Evolutionary conservation across 2,888 invertebrate genomes (phyloP), one percentile per base, ranked within the genome.

Genomic region (Gisinianus flammeolus): DNA sequence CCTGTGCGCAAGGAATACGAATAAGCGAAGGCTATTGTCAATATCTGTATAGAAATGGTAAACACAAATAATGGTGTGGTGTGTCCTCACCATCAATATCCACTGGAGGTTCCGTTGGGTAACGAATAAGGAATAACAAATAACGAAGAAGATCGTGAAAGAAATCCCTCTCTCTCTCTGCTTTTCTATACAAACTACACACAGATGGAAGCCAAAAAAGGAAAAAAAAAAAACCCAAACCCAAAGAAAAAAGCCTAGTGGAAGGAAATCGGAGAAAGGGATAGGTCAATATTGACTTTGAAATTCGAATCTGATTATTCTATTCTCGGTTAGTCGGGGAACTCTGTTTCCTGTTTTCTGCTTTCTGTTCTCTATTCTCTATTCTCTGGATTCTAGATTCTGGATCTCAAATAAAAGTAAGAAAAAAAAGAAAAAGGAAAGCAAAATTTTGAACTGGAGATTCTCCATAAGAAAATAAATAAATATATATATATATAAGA

Each of bases 281-380:
- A 67, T 67, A 67, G 67, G 67, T 67, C 67, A 67, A 67, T 67
- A 67, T 67, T 67, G 67, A 67, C 67, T 67, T 31, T 31, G 67
- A 62, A 62, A 62, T 62, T 62, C 62, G 26, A 26, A 62, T 62
- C 62, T 62, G 62, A 62, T 62, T 62, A 62, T 28, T 62, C 62
- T 62, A 62, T 28, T 22, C 62, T 26, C 28, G 12, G 26, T 22
- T 6, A 44, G 44, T 44, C 44, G 16, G n/a, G n/a, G n/a, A n/a
- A n/a, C n/a, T n/a, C n/a, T n/a, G n/a, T n/a, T n/a, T n/a, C 19
- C 44, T 44, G 44, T 12, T 44, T 44, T 44, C 44, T 44, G 16
- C 44, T 16, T 44, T 44, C 44, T 44, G 16, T 19, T 16, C 1
- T 44, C 44, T 44, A 2, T 19, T 2, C 22, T 2, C 58, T 58